Base-by-base conservation (phyloP, 2,797 vertebrate genomes). In the Tachyglossus aculeatus region DNA sequence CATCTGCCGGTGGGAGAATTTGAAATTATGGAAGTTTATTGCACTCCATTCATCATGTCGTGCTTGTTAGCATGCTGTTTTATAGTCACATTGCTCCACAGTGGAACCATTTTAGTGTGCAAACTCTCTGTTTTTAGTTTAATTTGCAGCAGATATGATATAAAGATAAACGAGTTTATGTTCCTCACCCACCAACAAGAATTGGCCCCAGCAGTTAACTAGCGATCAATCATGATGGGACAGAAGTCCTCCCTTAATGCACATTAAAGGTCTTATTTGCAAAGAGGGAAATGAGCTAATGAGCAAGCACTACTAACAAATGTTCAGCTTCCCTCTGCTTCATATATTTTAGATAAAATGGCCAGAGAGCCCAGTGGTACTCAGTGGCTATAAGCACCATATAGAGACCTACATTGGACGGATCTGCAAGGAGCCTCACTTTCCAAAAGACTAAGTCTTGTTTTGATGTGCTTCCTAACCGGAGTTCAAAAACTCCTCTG, bases 41-140 rank as follows among this genome's bases (percentile, higher is more conserved):
- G 58, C 71, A 67, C 73, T 74, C 51, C 75, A 88, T 92, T 88
- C 74, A 88, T 93, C 88, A 91, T 83, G 83, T 73, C 29, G 32
- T 80, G 79, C 81, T 89, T 89, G 81, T 90, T 88, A 88, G 66
- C 91, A 84, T 89, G 91, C 90, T 90, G 91, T 89, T 93, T 92
- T 93, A 91, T 90, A 77, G 88, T 78, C 83, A 87, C 59, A 86
- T 85, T 80, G 83, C 88, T 90, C 89, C 7, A 0, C 80, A 72
- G 89, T 87, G 89, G 70, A 88, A 87, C 77, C 39, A 51, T 82
- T 91, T 89, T 76, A 90, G 85, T 84, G 86, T 86, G 74, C 62
- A 90, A 88, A 90, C 82, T 88, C 81, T 79, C 71, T 43, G 15
- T 87, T 91, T 91, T 91, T 78, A 86, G 77, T 81, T 89, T 88